Conservation (phyloP, 2,888 invertebrate genomes). For the Platerodrilus igneus region DNA sequence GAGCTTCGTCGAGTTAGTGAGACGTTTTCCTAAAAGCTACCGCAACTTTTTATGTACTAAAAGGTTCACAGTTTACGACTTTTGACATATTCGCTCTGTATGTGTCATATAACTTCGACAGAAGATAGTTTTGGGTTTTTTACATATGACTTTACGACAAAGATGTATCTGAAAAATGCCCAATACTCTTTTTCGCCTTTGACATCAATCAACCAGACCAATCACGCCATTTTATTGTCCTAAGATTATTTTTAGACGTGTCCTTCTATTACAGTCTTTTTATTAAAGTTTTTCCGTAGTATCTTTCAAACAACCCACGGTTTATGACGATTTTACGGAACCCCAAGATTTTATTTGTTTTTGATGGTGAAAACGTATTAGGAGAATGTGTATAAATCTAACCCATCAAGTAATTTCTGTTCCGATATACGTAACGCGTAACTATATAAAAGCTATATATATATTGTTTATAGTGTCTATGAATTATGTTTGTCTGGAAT, state of each 20-base stretch:
- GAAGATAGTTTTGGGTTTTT: constrained; percentile 18
- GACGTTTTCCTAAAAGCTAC: constrained; percentile 19
- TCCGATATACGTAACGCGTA: no score
- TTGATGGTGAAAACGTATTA: constrained; percentile 44
- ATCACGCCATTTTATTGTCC: constrained; percentile 28
- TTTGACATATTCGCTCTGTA: constrained; percentile 27
- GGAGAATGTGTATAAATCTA: no score
- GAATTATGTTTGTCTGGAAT: no score
- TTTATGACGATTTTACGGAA: constrained; percentile 24
- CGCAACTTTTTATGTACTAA: constrained; percentile 22
- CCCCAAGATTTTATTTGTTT: constrained; percentile 39
- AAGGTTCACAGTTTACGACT: constrained; percentile 27
- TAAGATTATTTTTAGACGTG: constrained; percentile 29
- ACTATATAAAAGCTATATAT: no score
- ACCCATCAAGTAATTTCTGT: no score
- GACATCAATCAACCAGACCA: constrained; percentile 28
- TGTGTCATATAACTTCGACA: constrained; percentile 24
- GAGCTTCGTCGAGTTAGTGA: constrained; percentile 13
- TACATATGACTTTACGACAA: not conserved
- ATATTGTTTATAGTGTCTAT: no score
- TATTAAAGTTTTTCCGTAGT: constrained; percentile 24
- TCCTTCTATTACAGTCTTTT: constrained; percentile 23
- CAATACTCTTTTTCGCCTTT: constrained; percentile 22
- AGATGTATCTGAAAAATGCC: constrained; percentile 5
- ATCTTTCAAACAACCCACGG: constrained; percentile 21